Percentiles rank a stretch among this genome's conserved stretches.
Conservation (phyloP, 2,888 invertebrate genomes). For the Lingula anatina region DNA sequence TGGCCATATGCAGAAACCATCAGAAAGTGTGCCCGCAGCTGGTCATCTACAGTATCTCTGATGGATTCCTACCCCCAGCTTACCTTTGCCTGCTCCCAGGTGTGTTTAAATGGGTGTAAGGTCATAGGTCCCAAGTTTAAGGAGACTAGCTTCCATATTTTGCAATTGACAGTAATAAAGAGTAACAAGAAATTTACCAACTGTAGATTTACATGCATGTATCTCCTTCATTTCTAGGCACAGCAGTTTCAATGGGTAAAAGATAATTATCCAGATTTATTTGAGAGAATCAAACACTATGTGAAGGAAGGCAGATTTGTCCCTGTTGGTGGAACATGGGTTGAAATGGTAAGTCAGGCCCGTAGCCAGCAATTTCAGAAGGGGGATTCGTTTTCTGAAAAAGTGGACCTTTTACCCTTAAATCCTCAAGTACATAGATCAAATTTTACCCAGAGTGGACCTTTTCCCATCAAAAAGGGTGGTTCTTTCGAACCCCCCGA, state of each 20-base stretch:
- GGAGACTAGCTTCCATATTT: no score
- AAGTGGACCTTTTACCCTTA: no score
- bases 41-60: slow-evolving; percentile 52
- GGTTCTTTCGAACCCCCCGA: no score
- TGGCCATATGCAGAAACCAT: slow-evolving; percentile 57
- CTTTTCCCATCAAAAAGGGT: no score
- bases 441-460: no score
- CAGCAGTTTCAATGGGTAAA: slow-evolving; percentile 57
- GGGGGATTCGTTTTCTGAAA: no score
- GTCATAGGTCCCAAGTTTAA: no score
- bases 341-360: slow-evolving; percentile 57
- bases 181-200: background rate
- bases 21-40: slow-evolving; percentile 56
- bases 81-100: slow-evolving; percentile 55
- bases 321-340: slow-evolving; percentile 57
- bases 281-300: slow-evolving; percentile 46
- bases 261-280: slow-evolving; percentile 53
- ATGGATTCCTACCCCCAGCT: slow-evolving; percentile 55
- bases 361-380: no score
- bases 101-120: slow-evolving; percentile 18
- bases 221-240: slow-evolving; percentile 47
- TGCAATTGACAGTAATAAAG: background rate
- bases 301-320: slow-evolving; percentile 51
- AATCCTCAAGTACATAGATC: no score
- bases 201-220: background rate